These are phyloP conservation scores for Sterrhoptilus dennistouni DNA, from an alignment of 2,113 vertebrate species.

Conservation along the genomic window DNA sequence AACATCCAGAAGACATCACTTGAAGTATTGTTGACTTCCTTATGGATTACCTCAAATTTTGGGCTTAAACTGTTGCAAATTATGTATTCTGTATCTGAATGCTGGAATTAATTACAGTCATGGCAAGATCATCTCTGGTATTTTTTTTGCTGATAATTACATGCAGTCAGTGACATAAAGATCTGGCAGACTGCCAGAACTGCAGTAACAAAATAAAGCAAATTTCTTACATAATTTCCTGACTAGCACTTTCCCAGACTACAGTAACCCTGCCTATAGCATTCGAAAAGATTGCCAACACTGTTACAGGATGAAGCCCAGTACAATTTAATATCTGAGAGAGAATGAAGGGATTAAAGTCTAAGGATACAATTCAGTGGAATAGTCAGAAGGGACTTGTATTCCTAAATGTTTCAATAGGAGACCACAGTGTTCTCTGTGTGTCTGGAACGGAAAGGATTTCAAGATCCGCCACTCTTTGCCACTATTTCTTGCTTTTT, in stretches of 20 bases:
- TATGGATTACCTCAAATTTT: neutral
- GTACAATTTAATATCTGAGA: neutral
- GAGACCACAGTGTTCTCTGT: neutral
- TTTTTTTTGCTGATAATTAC: neutral
- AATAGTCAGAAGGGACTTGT: neutral
- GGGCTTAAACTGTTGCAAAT: neutral
- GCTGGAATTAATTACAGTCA: neutral
- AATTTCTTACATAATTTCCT: neutral
- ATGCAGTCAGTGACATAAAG: neutral
- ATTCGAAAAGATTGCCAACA: neutral
- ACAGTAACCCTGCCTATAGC: neutral
- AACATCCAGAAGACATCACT: neutral
- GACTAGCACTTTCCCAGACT: neutral
- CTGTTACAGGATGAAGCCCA: fast-evolving
- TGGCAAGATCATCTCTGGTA: neutral
- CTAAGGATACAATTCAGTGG: neutral
- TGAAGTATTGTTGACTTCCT: neutral
- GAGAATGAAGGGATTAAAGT: neutral
- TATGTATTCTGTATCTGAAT: neutral
- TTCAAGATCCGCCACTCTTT: neutral
- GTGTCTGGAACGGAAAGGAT: neutral
- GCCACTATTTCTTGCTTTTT: neutral
- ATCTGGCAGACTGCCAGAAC: neutral
- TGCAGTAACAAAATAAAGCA: neutral
- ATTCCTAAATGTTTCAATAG: neutral